Base-by-base conservation (phyloP, 2,797 vertebrate genomes). In the Clangula hyemalis region DNA sequence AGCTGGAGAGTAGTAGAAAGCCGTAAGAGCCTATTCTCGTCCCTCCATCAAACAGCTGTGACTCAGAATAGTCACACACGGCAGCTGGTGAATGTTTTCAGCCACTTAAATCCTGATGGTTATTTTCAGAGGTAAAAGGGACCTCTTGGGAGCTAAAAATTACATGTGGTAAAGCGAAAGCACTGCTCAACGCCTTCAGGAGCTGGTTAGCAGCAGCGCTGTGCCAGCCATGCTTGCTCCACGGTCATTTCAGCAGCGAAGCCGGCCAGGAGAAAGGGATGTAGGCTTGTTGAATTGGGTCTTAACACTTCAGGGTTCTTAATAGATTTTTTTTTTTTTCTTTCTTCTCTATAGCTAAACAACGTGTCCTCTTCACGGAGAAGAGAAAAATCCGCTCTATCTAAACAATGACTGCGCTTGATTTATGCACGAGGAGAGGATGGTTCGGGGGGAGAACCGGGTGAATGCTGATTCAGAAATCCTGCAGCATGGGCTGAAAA, bases 341-440 rank as follows among this genome's bases (percentile, higher is more conserved):
- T 77, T 70, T 39, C 77, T 94, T 45, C 92, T 93, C 75, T 87
- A 11, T 97, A 99, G 99, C 99, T 94, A 99, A 99, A 94, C 97
- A 98, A 93, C 99, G 98, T 56, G 99, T 99, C 86, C 98, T 99
- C 45, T 99, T 99, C 96, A 97, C 98, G 53, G 99, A 99, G 97
- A 99, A 99, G 97, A 99, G 90, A 98, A 99, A 99, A 98, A 98
- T 99, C 94, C 98, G 97, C 94, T 99, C 99, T 19, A 94, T 99
- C 65, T 99, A 98, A 98, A 92, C 83, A 89, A 53, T 82, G 90
- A 91, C 85, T 94, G 85, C 64, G 85, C 84, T 94, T 97, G 90
- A 96, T 97, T 97, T 96, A 90, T 95, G 92, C 80, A 65, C 8
- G 70, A 97, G 83, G 65, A 96, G 96, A 93, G 96, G 93, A 97